A percentile compares a stretch with the other conserved stretches of the same genome.
These are phyloP conservation scores for Mycetomoellerius zeteki DNA, from an alignment of 1,140 invertebrate species.

Conservation along the genomic window DNA sequence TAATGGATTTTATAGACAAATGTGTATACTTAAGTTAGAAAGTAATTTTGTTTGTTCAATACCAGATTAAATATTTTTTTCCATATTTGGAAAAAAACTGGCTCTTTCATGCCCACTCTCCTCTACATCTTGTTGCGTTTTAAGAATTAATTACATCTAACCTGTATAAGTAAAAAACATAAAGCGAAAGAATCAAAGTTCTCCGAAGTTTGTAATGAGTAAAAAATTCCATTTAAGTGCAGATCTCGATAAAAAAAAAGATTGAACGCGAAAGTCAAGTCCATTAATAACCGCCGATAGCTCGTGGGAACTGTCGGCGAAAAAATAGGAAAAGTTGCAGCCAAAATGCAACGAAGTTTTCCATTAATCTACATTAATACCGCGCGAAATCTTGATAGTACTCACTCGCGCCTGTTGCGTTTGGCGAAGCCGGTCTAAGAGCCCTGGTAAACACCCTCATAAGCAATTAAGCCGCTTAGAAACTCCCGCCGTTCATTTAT, in stretches of 20 bases:
- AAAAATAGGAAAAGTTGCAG: conserved; percentile 62
- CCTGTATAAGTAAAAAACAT: neutral
- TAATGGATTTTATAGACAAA: too few species aligned
- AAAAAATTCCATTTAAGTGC: conserved; percentile 11
- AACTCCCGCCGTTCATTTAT: conserved; percentile 61
- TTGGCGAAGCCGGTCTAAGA: neutral
- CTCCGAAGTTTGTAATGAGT: neutral
- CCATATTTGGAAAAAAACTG: too few species aligned
- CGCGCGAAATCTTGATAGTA: conserved; percentile 23
- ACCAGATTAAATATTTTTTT: too few species aligned
- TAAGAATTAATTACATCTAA: neutral
- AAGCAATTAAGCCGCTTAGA: conserved; percentile 72
- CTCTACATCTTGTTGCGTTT: neutral
- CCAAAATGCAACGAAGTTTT: conserved; percentile 51
- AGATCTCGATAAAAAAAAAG: neutral
- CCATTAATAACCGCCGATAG: conserved; percentile 55
- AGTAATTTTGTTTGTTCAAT: too few species aligned
- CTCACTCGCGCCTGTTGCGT: conserved; percentile 37
- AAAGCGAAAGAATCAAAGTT: neutral
- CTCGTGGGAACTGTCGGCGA: conserved; percentile 28
- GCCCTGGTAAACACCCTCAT: conserved; percentile 68
- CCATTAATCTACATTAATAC: conserved; percentile 74
- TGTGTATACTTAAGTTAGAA: too few species aligned
- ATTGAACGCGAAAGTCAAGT: conserved; percentile 16
- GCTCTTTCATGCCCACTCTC: too few species aligned